Evolutionary conservation across 2,888 invertebrate species (phyloP), one percentile per base, ranked within the genome.

Genomic region (Drosophila gaucha): DNA sequence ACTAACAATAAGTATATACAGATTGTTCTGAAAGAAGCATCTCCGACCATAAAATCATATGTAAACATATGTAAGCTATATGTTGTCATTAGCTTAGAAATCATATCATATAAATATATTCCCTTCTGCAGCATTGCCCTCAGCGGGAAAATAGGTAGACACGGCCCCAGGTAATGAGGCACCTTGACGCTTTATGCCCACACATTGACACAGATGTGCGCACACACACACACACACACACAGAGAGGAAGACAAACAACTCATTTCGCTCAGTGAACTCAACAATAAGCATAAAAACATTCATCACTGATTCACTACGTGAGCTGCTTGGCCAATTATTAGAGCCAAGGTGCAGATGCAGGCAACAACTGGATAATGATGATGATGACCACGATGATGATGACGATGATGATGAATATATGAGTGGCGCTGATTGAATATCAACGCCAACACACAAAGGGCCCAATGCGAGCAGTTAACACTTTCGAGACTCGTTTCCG

Each of bases 261-360:
- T 82, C 89, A 82, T 82, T 87, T 83, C 82, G 86, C 86, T 71
- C 88, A 83, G 79, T 87, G 89, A 89, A 85, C 88, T 87, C 86
- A 78, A 86, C 86, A 84, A 87, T 89, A 86, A 82, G 89, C 84
- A 89, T 87, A 89, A 84, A 84, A 84, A 86, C 84, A 84, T 84
- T 84, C 84, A 84, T 84, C 84, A 89, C 84, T 86, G 84, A 84
- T 89, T 84, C 88, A 85, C 68, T 84, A 84, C 84, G 84, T 84
- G 84, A 86, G 88, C 65, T 89, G 84, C 55, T 78, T 88, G 76
- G 50, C 73, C 83, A 84, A 84, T 89, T 82, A 78, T 78, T 74
- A 60, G 56, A 54, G 44, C 60, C 54, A 63, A 80, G 87, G 85
- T 86, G 85, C 71, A 57, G 46, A 33, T 31, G 41, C 54, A 16